Evolutionary conservation across 2,888 invertebrate genomes (phyloP), one percentile per base, ranked within the genome.

Genomic region (Monopis laevigella): DNA sequence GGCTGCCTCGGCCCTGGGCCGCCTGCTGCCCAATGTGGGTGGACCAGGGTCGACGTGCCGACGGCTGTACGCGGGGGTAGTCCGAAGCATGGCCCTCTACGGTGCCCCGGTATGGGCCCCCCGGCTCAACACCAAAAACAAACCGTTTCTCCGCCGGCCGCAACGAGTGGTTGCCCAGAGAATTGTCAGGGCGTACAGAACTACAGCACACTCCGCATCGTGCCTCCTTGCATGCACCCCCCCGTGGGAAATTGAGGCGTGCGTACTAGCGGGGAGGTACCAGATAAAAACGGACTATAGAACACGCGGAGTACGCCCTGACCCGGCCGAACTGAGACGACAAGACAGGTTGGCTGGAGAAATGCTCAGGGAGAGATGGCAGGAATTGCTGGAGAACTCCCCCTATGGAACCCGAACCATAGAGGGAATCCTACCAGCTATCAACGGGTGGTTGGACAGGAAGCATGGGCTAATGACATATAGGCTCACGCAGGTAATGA

Each of bases 401-500:
- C 7, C 10, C 26, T 24, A 24, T 24, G 10, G 26, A 8, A 10
- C 26, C 7, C 7, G 26, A 24, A 24, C 26, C 26, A 24, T 24
- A 24, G 26, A 24, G 26, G 26, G 7, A 24, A 8, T 24, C 26
- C 26, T 10, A 7, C 26, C 7, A 24, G 26, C n/a, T n/a, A n/a
- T n/a, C n/a, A n/a, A n/a, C n/a, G n/a, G n/a, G n/a, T n/a, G n/a
- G n/a, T n/a, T n/a, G n/a, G n/a, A n/a, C n/a, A n/a, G n/a, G n/a
- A n/a, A n/a, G n/a, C n/a, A n/a, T n/a, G n/a, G n/a, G n/a, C n/a
- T n/a, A n/a, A n/a, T 43, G 8, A 41, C 24, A 28, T 49, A 45
- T 27, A 40, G 45, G 28, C 45, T 49, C 11, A 45, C 45, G n/a
- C 51, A 52, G 42, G 42, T 44, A 6, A 46, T 54, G 6, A 35